These are phyloP conservation scores for Trissoscelio sp. DNA, from an alignment of 2,888 invertebrate species.

Conservation along the genomic window DNA sequence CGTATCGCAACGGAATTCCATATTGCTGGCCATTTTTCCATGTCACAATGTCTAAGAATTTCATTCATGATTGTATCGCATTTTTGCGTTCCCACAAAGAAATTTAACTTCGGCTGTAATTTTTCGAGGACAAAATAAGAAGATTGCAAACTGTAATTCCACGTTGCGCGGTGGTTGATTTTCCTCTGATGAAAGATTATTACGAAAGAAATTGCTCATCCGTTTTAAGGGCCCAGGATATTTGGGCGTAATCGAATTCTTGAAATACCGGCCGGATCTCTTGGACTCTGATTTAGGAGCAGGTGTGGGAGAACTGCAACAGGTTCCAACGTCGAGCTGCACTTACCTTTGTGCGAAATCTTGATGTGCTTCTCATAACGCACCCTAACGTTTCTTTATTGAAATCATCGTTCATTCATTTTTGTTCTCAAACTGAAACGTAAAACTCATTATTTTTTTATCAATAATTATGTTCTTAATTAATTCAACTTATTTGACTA, in stretches of 20 bases:
- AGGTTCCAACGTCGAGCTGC: slow-evolving; percentile 56
- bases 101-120: slow-evolving; percentile 11
- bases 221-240: background rate
- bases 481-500: no score
- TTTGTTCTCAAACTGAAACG: background rate
- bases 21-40: background rate
- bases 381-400: slow-evolving; percentile 28
- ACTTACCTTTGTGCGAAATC: slow-evolving; percentile 59
- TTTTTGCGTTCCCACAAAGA: slow-evolving; percentile 15
- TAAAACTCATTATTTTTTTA: background rate
- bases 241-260: slow-evolving; percentile 53
- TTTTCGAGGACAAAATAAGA: background rate
- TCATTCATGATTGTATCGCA: background rate
- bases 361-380: slow-evolving; percentile 45
- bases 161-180: background rate
- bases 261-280: slow-evolving; percentile 58
- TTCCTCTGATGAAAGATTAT: slow-evolving; percentile 31
- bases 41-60: background rate
- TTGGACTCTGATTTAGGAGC: slow-evolving; percentile 60
- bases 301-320: slow-evolving; percentile 67
- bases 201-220: slow-evolving; percentile 22
- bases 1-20: slow-evolving; percentile 1
- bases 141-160: slow-evolving; percentile 5
- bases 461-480: no score
- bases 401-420: slow-evolving; percentile 6